These are phyloP conservation scores for Epinephelus moara DNA, from an alignment of 2,113 vertebrate genomes.

Conservation along the genomic window DNA sequence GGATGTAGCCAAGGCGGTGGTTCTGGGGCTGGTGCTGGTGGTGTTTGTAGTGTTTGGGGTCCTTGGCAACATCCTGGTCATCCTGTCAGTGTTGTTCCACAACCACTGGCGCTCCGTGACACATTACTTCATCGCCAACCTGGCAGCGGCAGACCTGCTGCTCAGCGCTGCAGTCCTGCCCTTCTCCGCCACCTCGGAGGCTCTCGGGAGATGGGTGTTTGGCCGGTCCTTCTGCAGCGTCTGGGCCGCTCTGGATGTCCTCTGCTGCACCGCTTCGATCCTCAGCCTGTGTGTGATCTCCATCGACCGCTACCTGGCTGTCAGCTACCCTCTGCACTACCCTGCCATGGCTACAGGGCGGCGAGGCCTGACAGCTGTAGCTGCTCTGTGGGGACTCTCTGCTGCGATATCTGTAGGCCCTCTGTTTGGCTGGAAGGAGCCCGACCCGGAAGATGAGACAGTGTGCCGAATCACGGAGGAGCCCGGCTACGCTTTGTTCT, in stretches of 20 bases:
- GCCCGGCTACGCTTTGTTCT: conserved; percentile 94
- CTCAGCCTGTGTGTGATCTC: conserved; percentile 97
- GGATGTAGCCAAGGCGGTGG: conserved; percentile 88
- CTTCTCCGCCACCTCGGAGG: conserved; percentile 95
- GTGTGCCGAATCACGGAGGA: conserved; percentile 94
- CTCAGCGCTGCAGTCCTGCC: conserved; percentile 93
- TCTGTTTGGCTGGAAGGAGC: conserved; percentile 95
- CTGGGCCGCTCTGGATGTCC: conserved; percentile 96
- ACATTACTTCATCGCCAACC: conserved; percentile 96
- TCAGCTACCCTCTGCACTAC: conserved; percentile 95
- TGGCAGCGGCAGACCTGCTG: conserved; percentile 94
- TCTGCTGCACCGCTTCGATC: conserved; percentile 97
- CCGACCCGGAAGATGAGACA: conserved; percentile 90
- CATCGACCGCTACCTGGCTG: conserved; percentile 94
- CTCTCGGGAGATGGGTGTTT: conserved; percentile 93
- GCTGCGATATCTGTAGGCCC: conserved; percentile 94
- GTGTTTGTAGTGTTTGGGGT: conserved; percentile 93
- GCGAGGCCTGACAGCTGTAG: conserved; percentile 87
- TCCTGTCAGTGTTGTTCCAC: conserved; percentile 93
- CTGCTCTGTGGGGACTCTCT: conserved; percentile 91
- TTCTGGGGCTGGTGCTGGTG: conserved; percentile 88
- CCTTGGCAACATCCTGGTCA: conserved; percentile 95
- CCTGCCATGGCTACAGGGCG: conserved; percentile 89
- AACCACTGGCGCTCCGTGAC: conserved; percentile 93
- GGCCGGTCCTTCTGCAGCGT: conserved; percentile 93